phyloP scores from a whole-genome alignment of 1,140 invertebrate species.

The Oncopodura yosiiana region DNA sequence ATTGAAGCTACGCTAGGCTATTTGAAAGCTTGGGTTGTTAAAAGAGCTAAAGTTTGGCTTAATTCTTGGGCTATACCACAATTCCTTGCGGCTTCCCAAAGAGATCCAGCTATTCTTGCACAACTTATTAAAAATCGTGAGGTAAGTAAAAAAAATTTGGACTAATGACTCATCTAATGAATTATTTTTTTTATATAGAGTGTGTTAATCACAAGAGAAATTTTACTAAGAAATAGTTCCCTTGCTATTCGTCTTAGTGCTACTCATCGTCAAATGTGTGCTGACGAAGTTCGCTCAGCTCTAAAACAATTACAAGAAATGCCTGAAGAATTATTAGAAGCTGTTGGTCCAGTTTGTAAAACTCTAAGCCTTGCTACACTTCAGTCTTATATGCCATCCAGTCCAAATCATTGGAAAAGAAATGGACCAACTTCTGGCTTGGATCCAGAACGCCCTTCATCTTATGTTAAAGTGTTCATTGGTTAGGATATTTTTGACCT shows the following conservation, averaged over 20 bases:
- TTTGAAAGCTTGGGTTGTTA: constrained; percentile 25
- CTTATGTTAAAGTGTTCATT: constrained; percentile 32
- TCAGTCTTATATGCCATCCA: constrained; percentile 32
- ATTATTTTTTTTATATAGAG: constrained; percentile 4
- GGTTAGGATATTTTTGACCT: constrained; percentile 15
- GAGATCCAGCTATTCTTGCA: constrained; percentile 24
- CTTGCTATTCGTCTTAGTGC: constrained; percentile 25
- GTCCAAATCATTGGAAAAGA: constrained; percentile 26
- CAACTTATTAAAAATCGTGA: constrained; percentile 23
- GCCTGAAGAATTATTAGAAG: constrained; percentile 26
- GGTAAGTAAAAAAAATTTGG: background rate
- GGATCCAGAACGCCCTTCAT: constrained; percentile 29
- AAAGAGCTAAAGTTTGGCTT: constrained; percentile 28
- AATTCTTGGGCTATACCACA: constrained; percentile 31
- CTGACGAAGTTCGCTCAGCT: constrained; percentile 23
- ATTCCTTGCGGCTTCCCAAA: constrained; percentile 31
- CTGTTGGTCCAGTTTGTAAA: constrained; percentile 23
- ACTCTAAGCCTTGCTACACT: constrained; percentile 33
- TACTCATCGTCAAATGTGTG: constrained; percentile 30
- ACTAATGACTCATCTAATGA: background rate
- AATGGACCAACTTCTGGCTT: constrained; percentile 20
- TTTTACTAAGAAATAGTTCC: constrained; percentile 22
- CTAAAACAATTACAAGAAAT: constrained; percentile 23
- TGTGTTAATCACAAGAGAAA: constrained; percentile 25
- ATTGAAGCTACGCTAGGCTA: constrained; percentile 31